Percentiles rank a stretch among this genome's conserved stretches.
Conservation (phyloP, 2,113 vertebrate genomes). For the Saguinus imperator region DNA sequence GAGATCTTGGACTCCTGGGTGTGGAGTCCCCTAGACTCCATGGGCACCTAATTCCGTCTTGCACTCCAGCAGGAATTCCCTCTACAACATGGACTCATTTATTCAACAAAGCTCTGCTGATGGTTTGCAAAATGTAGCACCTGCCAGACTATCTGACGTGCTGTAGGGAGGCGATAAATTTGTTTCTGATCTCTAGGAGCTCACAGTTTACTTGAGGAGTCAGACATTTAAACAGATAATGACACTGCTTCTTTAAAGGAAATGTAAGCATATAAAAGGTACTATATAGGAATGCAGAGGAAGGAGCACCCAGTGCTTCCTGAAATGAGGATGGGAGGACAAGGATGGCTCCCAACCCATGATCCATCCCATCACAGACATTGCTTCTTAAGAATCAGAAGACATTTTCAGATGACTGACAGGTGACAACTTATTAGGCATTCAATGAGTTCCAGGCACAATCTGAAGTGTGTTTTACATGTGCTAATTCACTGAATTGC, state of each 20-base stretch:
- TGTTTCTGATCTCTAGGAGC: neutral
- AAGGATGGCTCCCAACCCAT: accelerated
- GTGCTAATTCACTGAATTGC: neutral
- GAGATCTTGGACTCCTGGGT: neutral
- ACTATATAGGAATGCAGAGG: neutral
- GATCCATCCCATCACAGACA: accelerated
- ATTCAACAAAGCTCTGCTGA: neutral
- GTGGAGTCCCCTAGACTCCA: neutral
- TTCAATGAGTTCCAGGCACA: neutral
- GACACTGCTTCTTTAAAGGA: neutral
- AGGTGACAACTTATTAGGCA: neutral
- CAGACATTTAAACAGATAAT: neutral
- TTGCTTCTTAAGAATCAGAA: neutral
- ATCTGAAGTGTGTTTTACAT: neutral
- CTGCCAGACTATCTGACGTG: too few relatives aligned
- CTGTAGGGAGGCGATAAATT: neutral
- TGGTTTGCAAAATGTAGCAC: neutral
- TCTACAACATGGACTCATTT: neutral
- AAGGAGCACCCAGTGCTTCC: neutral
- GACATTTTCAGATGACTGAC: neutral
- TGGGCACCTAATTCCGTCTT: neutral
- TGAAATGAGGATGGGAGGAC: too few relatives aligned
- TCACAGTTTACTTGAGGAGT: neutral
- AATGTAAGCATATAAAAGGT: neutral
- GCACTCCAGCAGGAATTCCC: neutral